Evolutionary conservation across 2,888 invertebrate species (phyloP).

Genomic region (Phaedon cochleariae): DNA sequence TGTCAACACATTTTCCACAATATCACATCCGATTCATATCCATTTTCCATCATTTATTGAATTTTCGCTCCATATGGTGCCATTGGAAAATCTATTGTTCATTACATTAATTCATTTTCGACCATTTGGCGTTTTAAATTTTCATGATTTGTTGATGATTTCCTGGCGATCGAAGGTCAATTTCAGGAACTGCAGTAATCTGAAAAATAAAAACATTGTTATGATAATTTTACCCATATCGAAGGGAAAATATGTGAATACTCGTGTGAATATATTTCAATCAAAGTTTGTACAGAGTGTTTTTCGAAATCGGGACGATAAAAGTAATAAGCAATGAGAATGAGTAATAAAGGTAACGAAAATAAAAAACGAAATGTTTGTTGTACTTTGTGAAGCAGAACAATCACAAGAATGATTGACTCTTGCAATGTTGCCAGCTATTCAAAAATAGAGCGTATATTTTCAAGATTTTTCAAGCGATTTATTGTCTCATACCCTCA

Average conservation of each 20-base stretch:
- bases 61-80: background rate
- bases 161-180: background rate
- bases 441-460: too few relatives aligned
- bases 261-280: too few relatives aligned
- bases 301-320: too few relatives aligned
- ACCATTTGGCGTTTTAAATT: background rate
- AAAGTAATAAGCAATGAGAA: too few relatives aligned
- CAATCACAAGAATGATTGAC: too few relatives aligned
- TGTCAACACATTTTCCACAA: slow-evolving; percentile 10
- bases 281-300: too few relatives aligned
- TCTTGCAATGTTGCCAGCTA: too few relatives aligned
- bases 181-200: background rate
- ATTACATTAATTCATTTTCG: slow-evolving; percentile 12
- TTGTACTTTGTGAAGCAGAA: too few relatives aligned
- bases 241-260: background rate
- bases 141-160: background rate
- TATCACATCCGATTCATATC: background rate
- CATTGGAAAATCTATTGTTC: slow-evolving; percentile 10
- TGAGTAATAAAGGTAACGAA: too few relatives aligned
- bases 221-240: background rate
- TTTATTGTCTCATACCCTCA: too few relatives aligned
- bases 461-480: too few relatives aligned
- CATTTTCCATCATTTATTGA: background rate
- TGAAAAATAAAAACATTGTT: background rate
- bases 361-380: too few relatives aligned